These are phyloP conservation scores for Cavia porcellus DNA, from an alignment of 2,113 vertebrate genomes.

Conservation along the genomic window DNA sequence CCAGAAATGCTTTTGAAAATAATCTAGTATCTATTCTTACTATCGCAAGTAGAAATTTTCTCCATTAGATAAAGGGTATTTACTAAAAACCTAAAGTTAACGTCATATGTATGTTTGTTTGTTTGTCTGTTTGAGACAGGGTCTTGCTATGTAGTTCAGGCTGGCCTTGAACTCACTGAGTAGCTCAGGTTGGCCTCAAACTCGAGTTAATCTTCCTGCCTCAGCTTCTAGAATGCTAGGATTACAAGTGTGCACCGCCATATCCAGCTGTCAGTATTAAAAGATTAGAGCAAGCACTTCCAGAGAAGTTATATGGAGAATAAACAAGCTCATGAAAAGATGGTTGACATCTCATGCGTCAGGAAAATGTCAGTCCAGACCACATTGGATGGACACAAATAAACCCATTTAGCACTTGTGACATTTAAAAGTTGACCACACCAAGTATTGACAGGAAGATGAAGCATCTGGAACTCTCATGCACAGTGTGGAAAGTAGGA, in stretches of 20 bases:
- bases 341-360: neutral
- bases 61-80: neutral
- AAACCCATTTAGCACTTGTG: neutral
- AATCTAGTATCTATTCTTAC: neutral
- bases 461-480: neutral
- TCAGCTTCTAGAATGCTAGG: too few species aligned
- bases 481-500: neutral
- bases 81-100: neutral
- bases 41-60: neutral
- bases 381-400: neutral
- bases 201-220: too few species aligned
- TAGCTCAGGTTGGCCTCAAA: too few species aligned
- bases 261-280: too few species aligned
- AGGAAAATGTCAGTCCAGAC: neutral
- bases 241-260: too few species aligned
- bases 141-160: neutral
- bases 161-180: too few species aligned
- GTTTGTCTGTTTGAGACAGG: neutral
- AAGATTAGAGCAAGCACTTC: neutral
- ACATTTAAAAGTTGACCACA: neutral
- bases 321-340: neutral
- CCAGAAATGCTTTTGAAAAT: neutral
- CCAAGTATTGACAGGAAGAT: neutral
- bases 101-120: neutral
- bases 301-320: neutral